Base-by-base conservation (phyloP, 2,113 vertebrate species). In the Syrmaticus mikado region DNA sequence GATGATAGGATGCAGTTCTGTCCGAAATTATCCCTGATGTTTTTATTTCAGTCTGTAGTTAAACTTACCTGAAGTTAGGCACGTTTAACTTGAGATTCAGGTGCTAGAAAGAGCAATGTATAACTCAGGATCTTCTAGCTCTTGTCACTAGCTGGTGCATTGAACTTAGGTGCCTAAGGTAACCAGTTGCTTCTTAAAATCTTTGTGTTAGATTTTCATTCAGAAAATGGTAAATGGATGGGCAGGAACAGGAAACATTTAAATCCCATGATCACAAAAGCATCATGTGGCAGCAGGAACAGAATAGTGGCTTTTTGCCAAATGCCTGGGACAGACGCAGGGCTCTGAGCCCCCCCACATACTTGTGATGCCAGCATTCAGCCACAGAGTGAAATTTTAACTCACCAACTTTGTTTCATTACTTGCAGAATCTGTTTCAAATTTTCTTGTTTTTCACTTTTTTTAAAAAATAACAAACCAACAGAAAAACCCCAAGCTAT, bases 391-490 rank as follows among this genome's bases (percentile, higher is more conserved):
- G 95, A 95, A 95, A 96, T 80, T 94, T 74, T 83, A 93, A 85
- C 92, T 92, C 5, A 3, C 87, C 88, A 94, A 96, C 81, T 96
- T 95, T 85, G 92, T 91, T 95, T 96, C 89, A 75, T 95, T 94
- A 82, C 93, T 96, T 92, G 66, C 66, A 78, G 75, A 90, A 75
- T 97, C 94, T 96, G 96, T 94, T 96, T 97, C 87, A 84, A 95
- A 96, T 97, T 95, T 93, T 86, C 87, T 17, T 43, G 15, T 43
- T 43, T 43, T 43, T 43, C 41, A 43, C 41, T 43, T 43, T 43
- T 43, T 43, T 17, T 7, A 43, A 66, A 32, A 20, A 66, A 52
- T 25, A 55, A 30, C 28, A 32, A 57, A 32, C 53, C 53, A 46
- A 36, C 18, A 50, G 22, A 62, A 28, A 16, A 61, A 38, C 22